Evolutionary conservation across 2,888 invertebrate species (phyloP).

Genomic region (Pheosia tremula): DNA sequence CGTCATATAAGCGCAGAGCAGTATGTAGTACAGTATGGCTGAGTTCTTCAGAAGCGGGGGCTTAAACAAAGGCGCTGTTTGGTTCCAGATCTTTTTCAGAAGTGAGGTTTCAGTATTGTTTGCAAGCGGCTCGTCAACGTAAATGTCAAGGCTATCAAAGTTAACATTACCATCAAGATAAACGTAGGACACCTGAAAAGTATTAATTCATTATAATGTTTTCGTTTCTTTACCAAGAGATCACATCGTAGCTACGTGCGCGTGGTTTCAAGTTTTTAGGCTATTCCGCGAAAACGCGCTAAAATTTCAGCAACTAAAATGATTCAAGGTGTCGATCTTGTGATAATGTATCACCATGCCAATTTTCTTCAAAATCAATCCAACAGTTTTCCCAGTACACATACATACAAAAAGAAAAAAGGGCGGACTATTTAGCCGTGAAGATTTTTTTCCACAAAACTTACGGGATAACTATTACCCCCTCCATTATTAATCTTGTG

Average conservation of each 20-base stretch:
- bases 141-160: slow-evolving; percentile 28
- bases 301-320: no score
- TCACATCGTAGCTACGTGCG: no score
- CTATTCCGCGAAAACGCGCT: no score
- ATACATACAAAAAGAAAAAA: no score
- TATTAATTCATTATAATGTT: not conserved
- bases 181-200: slow-evolving; percentile 51
- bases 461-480: slow-evolving; percentile 52
- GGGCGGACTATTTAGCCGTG: no score
- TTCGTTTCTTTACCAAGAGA: not conserved
- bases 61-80: slow-evolving; percentile 72
- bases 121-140: slow-evolving; percentile 48
- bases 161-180: slow-evolving; percentile 39
- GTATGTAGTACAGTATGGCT: slow-evolving; percentile 62
- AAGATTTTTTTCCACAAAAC: slow-evolving; percentile 12
- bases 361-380: no score
- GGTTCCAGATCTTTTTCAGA: slow-evolving; percentile 63
- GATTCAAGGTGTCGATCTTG: no score
- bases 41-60: slow-evolving; percentile 66
- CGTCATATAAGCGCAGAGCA: slow-evolving; percentile 73
- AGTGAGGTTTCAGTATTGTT: slow-evolving; percentile 38
- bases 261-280: no score
- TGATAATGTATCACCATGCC: no score
- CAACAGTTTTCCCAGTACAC: no score
- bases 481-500: slow-evolving; percentile 53